Percentiles rank a stretch among this genome's conserved stretches.
phyloP scores from a whole-genome alignment of 64 coral and sea anemone genomes.

The Actinia tenebrosa region DNA sequence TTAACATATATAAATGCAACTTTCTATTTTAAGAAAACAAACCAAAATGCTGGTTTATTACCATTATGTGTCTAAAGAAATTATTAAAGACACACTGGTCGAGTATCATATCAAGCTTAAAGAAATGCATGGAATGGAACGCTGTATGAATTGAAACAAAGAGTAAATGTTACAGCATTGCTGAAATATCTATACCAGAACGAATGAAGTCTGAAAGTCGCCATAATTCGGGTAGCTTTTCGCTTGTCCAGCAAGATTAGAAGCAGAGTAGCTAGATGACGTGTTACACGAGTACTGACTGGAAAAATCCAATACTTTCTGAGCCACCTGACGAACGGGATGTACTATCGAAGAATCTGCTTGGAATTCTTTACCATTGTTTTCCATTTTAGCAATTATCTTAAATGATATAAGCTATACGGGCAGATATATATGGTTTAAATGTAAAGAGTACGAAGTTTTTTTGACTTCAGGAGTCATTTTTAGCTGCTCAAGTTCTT shows the following conservation, averaged over 20 bases:
- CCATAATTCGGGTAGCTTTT: slow-evolving; percentile 85
- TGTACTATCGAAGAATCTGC: too few species aligned
- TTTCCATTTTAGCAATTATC: not conserved
- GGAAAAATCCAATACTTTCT: slow-evolving; percentile 62
- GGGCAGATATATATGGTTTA: not conserved
- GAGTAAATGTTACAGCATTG: not conserved
- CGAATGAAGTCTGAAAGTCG: slow-evolving; percentile 85
- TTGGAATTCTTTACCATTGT: not conserved
- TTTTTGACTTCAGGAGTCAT: not conserved
- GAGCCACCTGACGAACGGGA: slow-evolving; percentile 36
- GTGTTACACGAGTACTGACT: slow-evolving; percentile 78
- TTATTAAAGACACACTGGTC: too few species aligned
- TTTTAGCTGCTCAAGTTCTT: not conserved
- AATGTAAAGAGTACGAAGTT: not conserved
- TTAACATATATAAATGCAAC: too few species aligned
- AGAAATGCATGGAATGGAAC: too few species aligned
- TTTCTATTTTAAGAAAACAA: too few species aligned
- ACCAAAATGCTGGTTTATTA: too few species aligned
- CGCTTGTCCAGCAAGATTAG: slow-evolving; percentile 57
- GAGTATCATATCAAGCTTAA: too few species aligned
- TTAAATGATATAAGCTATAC: not conserved
- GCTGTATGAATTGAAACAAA: not conserved
- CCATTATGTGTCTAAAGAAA: too few species aligned
- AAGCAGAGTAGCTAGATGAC: slow-evolving; percentile 59
- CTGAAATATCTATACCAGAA: slow-evolving; percentile 44